Percentiles rank a stretch among this genome's conserved stretches.
phyloP scores from a whole-genome alignment of 2,888 invertebrate genomes.

The Drosophila anomalata region DNA sequence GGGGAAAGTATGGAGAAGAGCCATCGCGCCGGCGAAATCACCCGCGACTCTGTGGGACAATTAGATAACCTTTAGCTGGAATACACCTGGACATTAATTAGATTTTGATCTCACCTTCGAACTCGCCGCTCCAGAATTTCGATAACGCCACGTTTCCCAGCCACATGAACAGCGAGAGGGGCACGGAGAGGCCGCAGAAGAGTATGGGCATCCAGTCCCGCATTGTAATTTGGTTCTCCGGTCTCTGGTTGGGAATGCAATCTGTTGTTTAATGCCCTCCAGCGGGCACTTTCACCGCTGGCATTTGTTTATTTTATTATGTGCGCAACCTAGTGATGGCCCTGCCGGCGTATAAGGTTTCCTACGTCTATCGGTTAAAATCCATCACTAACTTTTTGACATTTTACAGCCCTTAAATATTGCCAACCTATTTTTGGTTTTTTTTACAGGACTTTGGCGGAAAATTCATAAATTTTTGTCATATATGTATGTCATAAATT shows the following conservation, averaged over 20 bases:
- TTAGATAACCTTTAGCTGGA: conserved; percentile 37
- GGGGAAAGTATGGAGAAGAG: conserved; percentile 85
- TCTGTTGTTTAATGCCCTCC: conserved; percentile 4
- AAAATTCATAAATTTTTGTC: background rate
- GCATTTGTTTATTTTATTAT: conserved; percentile 32
- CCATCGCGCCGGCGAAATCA: conserved; percentile 83
- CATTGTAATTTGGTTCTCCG: conserved; percentile 8
- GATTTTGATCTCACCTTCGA: conserved; percentile 85
- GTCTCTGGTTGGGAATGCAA: conserved; percentile 3
- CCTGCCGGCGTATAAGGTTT: conserved; percentile 1
- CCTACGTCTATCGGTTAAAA: background rate
- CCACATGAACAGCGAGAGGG: conserved; percentile 91
- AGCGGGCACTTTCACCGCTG: conserved; percentile 19
- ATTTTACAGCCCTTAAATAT: background rate
- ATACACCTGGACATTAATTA: conserved; percentile 6
- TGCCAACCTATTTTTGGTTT: background rate
- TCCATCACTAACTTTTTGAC: too few relatives aligned
- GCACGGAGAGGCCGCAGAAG: conserved; percentile 88
- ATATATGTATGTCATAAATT: background rate
- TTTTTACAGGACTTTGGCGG: background rate
- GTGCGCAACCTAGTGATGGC: background rate
- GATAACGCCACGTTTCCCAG: conserved; percentile 89
- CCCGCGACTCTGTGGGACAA: conserved; percentile 64
- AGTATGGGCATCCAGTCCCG: conserved; percentile 85
- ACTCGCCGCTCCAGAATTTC: conserved; percentile 85